phyloP scores from a whole-genome alignment of 2,797 vertebrate species.

The Acanthiza pusilla region DNA sequence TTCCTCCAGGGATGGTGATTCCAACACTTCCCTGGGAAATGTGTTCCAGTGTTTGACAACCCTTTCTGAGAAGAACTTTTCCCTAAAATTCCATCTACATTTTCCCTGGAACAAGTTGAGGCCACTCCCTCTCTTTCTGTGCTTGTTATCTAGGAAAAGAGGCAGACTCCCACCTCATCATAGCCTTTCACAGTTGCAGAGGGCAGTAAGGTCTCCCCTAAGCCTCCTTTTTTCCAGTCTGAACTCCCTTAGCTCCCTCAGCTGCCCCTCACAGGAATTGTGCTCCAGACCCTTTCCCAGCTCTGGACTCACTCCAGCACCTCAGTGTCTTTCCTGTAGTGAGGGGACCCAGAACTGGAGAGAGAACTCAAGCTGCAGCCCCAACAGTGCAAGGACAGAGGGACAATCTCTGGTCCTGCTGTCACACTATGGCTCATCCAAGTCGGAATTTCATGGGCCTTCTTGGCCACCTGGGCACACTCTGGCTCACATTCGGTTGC shows the following conservation, averaged over 20 bases:
- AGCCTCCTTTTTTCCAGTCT: not conserved
- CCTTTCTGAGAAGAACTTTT: not conserved
- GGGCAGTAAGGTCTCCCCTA: not conserved
- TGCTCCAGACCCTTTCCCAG: not conserved
- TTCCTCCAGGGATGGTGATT: not conserved
- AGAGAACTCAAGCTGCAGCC: not conserved
- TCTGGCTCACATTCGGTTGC: no score
- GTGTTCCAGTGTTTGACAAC: not conserved
- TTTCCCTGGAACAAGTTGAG: not conserved
- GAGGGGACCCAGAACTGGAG: not conserved
- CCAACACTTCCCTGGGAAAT: not conserved
- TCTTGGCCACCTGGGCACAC: not conserved
- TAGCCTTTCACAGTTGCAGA: not conserved
- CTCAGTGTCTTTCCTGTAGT: not conserved
- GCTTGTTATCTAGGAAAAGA: not conserved
- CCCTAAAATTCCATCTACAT: not conserved
- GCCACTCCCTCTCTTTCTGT: not conserved
- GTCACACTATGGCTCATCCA: not conserved
- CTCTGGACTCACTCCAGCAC: not conserved
- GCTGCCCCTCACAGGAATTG: not conserved
- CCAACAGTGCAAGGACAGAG: not conserved
- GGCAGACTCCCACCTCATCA: fast-evolving
- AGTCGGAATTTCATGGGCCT: fast-evolving
- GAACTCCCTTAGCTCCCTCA: not conserved
- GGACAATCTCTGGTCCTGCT: not conserved